Evolutionary conservation across 1,140 invertebrate genomes (phyloP).

Genomic region (Brachionus sp.): DNA sequence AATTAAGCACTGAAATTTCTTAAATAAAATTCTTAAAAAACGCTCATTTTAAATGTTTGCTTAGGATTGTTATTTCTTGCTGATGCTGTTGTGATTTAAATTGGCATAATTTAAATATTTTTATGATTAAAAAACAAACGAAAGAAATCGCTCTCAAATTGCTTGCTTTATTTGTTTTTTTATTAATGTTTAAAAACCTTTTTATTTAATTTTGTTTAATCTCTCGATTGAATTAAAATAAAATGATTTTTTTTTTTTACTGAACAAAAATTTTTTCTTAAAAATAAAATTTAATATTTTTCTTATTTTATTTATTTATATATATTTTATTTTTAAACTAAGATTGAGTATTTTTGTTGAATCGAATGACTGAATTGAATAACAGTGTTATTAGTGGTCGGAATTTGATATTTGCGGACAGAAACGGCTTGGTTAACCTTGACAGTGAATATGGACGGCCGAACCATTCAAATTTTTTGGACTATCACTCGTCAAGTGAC

Average conservation of each 20-base stretch:
- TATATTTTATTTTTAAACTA: not conserved
- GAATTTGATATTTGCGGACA: not conserved
- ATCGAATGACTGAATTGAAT: conserved; percentile 38
- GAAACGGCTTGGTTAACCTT: not conserved
- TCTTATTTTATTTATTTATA: not conserved
- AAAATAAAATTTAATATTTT: not conserved
- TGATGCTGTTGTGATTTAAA: not conserved
- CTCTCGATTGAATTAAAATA: not conserved
- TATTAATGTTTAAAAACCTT: not conserved
- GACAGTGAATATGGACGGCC: not conserved
- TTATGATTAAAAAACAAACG: not conserved
- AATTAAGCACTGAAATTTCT: not conserved
- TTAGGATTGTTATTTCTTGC: not conserved
- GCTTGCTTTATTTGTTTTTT: not conserved
- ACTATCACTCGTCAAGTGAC: not conserved
- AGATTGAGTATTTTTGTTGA: not conserved
- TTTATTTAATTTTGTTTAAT: not conserved
- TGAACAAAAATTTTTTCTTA: not conserved
- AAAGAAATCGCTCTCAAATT: not conserved
- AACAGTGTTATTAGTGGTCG: not conserved
- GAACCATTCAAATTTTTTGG: not conserved
- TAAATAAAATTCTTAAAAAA: not conserved
- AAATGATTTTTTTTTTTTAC: not conserved
- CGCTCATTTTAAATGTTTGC: not conserved
- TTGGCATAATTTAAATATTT: not conserved